phyloP scores from a whole-genome alignment of 2,888 invertebrate species.

The Plagiodera versicolora region DNA sequence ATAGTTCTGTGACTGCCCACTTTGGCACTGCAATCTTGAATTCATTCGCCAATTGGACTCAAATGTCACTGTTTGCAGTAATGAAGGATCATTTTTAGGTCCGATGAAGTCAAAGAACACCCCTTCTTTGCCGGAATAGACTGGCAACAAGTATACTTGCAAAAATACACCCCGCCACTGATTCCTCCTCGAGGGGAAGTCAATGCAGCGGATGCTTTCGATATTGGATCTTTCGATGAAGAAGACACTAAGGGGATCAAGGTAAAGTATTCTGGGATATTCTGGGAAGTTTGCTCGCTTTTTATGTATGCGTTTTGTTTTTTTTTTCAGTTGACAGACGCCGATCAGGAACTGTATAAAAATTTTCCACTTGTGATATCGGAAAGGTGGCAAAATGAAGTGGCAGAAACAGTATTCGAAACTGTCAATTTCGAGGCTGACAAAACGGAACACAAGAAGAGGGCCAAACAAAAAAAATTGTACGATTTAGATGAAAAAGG shows the following conservation, averaged over 20 bases:
- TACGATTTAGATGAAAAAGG: slow-evolving; percentile 95
- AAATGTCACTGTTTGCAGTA: no score
- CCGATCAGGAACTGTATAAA: slow-evolving; percentile 97
- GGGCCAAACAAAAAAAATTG: slow-evolving; percentile 91
- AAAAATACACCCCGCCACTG: slow-evolving; percentile 97
- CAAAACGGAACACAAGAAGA: slow-evolving; percentile 91
- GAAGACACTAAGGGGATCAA: slow-evolving; percentile 99
- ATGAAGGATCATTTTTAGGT: slow-evolving; percentile 65
- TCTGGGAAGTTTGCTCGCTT: background rate
- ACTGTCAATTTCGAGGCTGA: slow-evolving; percentile 97
- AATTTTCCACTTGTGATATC: slow-evolving; percentile 98
- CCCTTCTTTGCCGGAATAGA: slow-evolving; percentile 97
- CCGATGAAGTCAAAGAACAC: slow-evolving; percentile 97
- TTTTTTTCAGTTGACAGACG: slow-evolving; percentile 76
- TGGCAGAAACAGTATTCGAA: slow-evolving; percentile 97
- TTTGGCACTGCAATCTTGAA: no score
- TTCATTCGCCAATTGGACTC: no score
- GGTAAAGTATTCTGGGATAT: slow-evolving; percentile 53
- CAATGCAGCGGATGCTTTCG: slow-evolving; percentile 99
- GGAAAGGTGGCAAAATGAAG: slow-evolving; percentile 99
- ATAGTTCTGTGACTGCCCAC: no score
- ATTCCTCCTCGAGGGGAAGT: slow-evolving; percentile 99
- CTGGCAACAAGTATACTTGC: slow-evolving; percentile 98
- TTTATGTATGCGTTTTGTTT: background rate
- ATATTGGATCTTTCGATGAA: slow-evolving; percentile 99